Conservation (phyloP, 2,113 vertebrate genomes). For the Merops nubicus region DNA sequence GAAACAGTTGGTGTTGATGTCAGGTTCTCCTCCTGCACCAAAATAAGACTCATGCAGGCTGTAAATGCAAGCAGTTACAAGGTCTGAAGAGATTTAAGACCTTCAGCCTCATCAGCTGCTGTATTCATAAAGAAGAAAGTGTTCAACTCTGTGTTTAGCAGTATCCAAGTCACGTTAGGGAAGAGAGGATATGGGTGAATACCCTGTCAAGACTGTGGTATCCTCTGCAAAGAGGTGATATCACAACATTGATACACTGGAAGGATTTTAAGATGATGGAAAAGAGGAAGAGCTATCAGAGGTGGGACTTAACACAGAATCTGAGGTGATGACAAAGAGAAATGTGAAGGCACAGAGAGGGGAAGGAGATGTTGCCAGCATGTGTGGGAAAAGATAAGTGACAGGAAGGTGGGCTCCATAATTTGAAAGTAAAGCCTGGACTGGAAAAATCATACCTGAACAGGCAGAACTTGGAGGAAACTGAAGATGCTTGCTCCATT, state of each 20-base stretch:
- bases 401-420: not conserved
- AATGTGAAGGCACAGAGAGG: not conserved
- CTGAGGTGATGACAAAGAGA: not conserved
- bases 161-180: not conserved
- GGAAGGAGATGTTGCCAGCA: not conserved
- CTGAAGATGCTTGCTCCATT: not conserved
- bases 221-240: not conserved
- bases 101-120: not conserved
- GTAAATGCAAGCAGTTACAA: not conserved
- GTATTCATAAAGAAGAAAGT: not conserved
- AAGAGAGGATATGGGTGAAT: not conserved
- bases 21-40: not conserved
- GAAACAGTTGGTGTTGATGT: not conserved
- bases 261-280: not conserved
- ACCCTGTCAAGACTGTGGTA: not conserved
- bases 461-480: not conserved
- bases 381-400: not conserved
- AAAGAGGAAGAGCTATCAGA: not conserved
- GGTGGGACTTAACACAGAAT: not conserved
- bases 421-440: not conserved
- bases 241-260: not conserved
- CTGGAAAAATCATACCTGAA: not conserved
- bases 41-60: not conserved
- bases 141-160: not conserved
- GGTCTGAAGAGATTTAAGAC: not conserved